Base-by-base conservation (phyloP, 1,140 invertebrate genomes). In the Aphelenchoides avenae region DNA sequence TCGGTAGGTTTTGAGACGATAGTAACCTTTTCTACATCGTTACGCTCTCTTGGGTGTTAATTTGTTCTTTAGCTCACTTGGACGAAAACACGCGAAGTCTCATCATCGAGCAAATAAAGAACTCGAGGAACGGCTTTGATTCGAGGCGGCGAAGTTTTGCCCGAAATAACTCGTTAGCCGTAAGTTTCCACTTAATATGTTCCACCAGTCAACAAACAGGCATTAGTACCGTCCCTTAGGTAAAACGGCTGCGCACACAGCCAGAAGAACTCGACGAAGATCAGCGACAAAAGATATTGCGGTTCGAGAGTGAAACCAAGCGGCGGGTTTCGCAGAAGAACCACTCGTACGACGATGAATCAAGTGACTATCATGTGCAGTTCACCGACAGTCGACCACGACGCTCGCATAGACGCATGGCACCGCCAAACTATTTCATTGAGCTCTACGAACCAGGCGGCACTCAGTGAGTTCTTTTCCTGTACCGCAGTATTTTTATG, bases 111-210 rank as follows among this genome's bases (percentile, higher is more conserved):
- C 29, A 57, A 22, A 34, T 57, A n/a, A n/a, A n/a, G 24, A 58
- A 26, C 22, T 37, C 52, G 3, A 55, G 57, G 6, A 57, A 57
- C 13, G 55, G 55, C 26, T 57, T 57, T 46, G 55, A 20, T 24
- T 57, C 55, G 20, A 31, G 55, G 46, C 57, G 55, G 7, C 56
- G 55, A 61, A 61, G 55, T 61, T 57, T 57, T 61, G 55, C 55
- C 31, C 29, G 55, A 30, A 57, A 57, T 57, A 57, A 57, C 20
- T 33, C 39, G 7, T 39, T 61, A 13, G 52, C 53, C 20, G 51
- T 57, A 3, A 24, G 51, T 53, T 53, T 53, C n/a, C n/a, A n/a
- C 22, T 51, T 53, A 5, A 49, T 34, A 18, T 47, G 4, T 43
- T 3, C 20, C 26, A 47, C 44, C 20, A 52, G 20, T 26, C 6